Evolutionary conservation across 1,140 invertebrate species (phyloP).

Genomic region (Rhagoletis pomonella): DNA sequence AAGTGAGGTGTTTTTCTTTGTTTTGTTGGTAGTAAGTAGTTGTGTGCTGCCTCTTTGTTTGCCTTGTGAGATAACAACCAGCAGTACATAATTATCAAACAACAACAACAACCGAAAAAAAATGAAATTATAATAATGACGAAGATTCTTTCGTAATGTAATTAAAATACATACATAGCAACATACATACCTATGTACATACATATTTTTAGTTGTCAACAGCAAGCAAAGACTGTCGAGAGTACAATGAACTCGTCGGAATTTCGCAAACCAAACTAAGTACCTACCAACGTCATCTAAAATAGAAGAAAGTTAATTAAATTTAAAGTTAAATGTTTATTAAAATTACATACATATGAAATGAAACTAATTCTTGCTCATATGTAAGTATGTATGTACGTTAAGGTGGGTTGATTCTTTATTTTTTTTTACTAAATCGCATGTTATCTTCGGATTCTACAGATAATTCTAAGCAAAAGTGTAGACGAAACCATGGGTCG

Average conservation of each 20-base stretch:
- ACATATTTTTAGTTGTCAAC: background rate
- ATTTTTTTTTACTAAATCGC: too few relatives aligned
- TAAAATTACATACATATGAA: too few relatives aligned
- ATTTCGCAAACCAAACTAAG: background rate
- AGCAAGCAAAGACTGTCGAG: background rate
- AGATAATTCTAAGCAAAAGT: too few relatives aligned
- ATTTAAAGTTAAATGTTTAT: too few relatives aligned
- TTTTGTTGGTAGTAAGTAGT: background rate
- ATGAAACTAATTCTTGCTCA: too few relatives aligned
- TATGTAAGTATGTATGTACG: too few relatives aligned
- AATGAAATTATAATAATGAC: background rate
- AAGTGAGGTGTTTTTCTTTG: background rate
- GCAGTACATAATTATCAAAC: background rate
- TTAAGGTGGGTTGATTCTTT: too few relatives aligned
- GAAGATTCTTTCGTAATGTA: constrained; percentile 8
- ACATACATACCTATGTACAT: background rate
- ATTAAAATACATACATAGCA: background rate
- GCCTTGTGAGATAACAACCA: background rate
- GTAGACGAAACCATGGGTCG: too few relatives aligned
- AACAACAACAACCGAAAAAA: background rate
- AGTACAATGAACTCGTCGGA: background rate
- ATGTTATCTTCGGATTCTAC: too few relatives aligned
- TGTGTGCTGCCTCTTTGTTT: background rate
- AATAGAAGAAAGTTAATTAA: too few relatives aligned
- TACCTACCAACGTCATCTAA: too few relatives aligned